These are phyloP conservation scores for Sturnus vulgaris DNA, from an alignment of 2,113 vertebrate species.

Conservation along the genomic window DNA sequence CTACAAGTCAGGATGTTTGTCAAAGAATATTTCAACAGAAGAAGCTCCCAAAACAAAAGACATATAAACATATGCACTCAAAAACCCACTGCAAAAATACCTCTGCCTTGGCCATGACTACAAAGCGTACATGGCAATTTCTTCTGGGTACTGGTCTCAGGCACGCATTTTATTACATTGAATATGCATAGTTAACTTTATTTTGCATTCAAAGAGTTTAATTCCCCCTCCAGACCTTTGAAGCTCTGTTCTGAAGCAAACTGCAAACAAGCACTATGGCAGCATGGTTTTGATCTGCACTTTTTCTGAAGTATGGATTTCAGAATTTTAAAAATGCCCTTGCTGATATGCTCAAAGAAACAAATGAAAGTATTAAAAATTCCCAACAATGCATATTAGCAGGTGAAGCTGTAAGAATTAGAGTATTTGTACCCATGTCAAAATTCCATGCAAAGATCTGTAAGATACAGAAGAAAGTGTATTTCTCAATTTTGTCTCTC, in stretches of 20 bases:
- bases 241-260: constrained; percentile 28
- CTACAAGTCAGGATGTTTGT: neutral
- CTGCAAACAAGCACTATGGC: neutral
- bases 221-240: neutral
- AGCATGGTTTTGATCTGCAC: neutral
- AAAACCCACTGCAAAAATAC: constrained; percentile 19
- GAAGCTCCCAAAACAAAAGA: constrained; percentile 3
- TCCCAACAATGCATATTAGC: neutral
- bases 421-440: neutral
- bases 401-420: neutral
- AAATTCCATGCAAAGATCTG: neutral
- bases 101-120: neutral
- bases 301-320: neutral
- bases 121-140: neutral
- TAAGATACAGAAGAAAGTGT: neutral
- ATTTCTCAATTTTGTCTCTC: neutral
- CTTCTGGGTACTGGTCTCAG: neutral
- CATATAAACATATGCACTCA: neutral
- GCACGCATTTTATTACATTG: neutral
- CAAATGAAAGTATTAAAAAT: neutral
- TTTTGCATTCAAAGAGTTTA: constrained; percentile 32
- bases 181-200: constrained; percentile 30
- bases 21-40: neutral
- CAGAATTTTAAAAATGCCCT: neutral
- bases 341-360: neutral